Conservation (phyloP, 2,888 invertebrate species). For the Lasiommata megera region DNA sequence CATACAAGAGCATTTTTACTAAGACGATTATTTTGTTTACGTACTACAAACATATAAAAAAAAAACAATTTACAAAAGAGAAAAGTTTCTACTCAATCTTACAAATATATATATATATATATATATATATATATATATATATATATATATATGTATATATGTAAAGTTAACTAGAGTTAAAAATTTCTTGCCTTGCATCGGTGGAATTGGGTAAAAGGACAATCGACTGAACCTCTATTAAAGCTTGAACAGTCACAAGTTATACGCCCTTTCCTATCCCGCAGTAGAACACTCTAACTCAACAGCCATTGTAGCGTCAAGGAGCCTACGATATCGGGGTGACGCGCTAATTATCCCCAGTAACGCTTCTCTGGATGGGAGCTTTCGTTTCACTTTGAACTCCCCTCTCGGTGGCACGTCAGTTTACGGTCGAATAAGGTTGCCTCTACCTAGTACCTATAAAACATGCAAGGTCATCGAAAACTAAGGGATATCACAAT, state of each 20-base stretch:
- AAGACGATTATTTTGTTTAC: too few relatives aligned
- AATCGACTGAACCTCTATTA: neutral
- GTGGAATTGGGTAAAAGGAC: neutral
- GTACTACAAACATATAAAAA: too few relatives aligned
- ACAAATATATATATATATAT: too few relatives aligned
- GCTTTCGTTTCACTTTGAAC: conserved; percentile 30
- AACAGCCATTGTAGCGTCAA: conserved; percentile 60
- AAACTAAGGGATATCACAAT: neutral
- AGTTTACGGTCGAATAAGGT: conserved; percentile 12
- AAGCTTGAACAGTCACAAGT: conserved; percentile 3
- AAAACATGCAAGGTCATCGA: neutral
- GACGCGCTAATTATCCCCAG: conserved; percentile 59
- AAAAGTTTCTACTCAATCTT: too few relatives aligned
- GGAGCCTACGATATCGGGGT: conserved; percentile 45
- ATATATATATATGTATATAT: too few relatives aligned
- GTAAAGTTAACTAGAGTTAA: too few relatives aligned
- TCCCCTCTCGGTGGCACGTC: conserved; percentile 17
- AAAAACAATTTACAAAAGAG: too few relatives aligned
- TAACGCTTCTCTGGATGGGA: conserved; percentile 38
- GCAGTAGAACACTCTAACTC: conserved; percentile 59
- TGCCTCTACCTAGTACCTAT: neutral
- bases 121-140: too few relatives aligned
- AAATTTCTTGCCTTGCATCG: too few relatives aligned
- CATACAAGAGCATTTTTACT: too few relatives aligned
- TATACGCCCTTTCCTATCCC: conserved; percentile 43